Evolutionary conservation across 2,113 vertebrate genomes (phyloP), one percentile per base, ranked within the genome.

Genomic region (rabbit (Oryctolagus cuniculus)): DNA sequence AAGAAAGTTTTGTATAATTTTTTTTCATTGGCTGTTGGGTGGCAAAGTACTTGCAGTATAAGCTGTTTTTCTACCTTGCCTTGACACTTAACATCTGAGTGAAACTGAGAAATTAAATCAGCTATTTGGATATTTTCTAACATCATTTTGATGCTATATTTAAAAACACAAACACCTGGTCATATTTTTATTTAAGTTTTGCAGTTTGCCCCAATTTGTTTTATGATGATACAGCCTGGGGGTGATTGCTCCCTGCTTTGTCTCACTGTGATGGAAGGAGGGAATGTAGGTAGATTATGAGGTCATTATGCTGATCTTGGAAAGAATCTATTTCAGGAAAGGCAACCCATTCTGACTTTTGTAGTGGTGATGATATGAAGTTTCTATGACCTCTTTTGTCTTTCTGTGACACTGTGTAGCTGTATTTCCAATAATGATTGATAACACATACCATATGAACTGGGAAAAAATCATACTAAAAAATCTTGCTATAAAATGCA

Each of bases 391-490:
- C 38, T 34, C 91, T 92, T 85, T 91, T 89, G 88, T 83, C 72
- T 93, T 91, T 13, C 49, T 36, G 51, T 90, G 85, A 19, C 53
- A 87, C 61, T 86, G 63, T 77, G 58, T 24, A 93, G 67, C 49
- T 95, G 34, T 69, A 1, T 96, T 96, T 94, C 58, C 34, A 95
- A 22, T 90, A 92, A 81, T 95, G 95, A 96, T 89, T 92, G 85
- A 95, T 95, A 83, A 49, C 61, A 73, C 16, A 83, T 8, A 77
- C 34, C 51, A 88, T 6, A 1, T 72, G 64, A 93, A 90, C 58
- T 95, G 81, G 25, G 73, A n/a, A 53, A 27, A 73, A 66, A 55
- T 80, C 61, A 78, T 15, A 6, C 64, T 70, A 70, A 93, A 95
- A 89, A 77, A 58, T 64, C 24, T 92, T 83, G 22, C 75, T 63